Evolutionary conservation across 2,113 vertebrate genomes (phyloP), one percentile per base, ranked within the genome.

Genomic region (Grammomys dolichurus): DNA sequence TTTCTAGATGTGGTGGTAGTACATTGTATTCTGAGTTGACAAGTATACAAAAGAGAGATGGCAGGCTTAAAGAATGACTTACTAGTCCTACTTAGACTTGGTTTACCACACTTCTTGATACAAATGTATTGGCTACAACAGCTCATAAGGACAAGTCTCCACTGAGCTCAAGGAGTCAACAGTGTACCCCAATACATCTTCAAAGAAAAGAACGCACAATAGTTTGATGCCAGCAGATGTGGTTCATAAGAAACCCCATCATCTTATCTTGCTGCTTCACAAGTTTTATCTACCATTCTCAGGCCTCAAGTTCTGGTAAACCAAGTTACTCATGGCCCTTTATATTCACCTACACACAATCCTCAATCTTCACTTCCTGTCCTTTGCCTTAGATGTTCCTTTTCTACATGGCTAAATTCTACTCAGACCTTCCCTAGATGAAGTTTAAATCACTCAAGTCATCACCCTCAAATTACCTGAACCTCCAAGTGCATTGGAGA

Each of bases 401-500:
- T 31, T 67, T 87, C 33, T 43, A 80, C 24, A 56, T 77, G 36
- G 40, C n/a, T 63, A 84, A 90, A 75, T 87, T 14, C 28, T 80
- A 46, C 19, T 3, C 9, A 31, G 28, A 7, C 0, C 26, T 73
- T 40, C 87, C 89, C 51, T 84, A 88, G 75, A 58, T 3, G 46
- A 94, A 48, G 28, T 56, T 73, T 40, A 67, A 17, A 22, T 89
- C 51, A n/a, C 19, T 69, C 31, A 81, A 54, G 12, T 20, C 33
- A 81, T 65, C 33, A 31, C 80, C 77, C 65, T 92, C 24, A 87
- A 82, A 72, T 92, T 75, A 46, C n/a, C 46, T 87, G 33, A 91
- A 65, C 33, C 12, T 24, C 22, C 20, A 16, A 26, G 43, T 86
- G 31, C 10, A 51, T 72, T 22, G 56, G 16, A 40, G 43, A 80